Evolutionary conservation across 2,888 invertebrate species (phyloP), one percentile per base, ranked within the genome.

Genomic region (Geotrupes spiniger): DNA sequence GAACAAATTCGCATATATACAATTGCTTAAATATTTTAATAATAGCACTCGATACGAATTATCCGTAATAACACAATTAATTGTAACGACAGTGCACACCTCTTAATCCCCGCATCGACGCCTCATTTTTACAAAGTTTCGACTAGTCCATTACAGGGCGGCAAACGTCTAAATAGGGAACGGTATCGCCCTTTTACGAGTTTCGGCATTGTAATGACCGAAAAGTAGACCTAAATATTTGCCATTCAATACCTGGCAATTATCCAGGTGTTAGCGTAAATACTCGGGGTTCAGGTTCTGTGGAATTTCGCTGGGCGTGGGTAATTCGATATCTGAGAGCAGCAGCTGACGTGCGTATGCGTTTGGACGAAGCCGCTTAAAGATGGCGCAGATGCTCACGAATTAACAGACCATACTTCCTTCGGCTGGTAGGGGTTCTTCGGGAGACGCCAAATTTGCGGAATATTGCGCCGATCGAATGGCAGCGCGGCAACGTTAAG

Each of bases 321-420:
- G 33, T 33, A 33, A 33, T 33, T 33, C 33, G 33, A 33, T 33
- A 21, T 39, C 8, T 33, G 15, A 9, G 33, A 33, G 14, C 12
- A 29, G 29, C 29, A 33, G 33, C 33, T 33, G 33, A 33, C 28
- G 31, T 41, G 41, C 36, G 36, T 26, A 27, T 41, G 36, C 10
- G 33, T 38, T 36, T 29, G 44, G 44, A 29, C 26, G 17, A 36
- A 26, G 36, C 29, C 40, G 41, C 41, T 41, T 27, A 29, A n/a
- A 40, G 46, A 40, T 47, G 47, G 17, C 36, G 52, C 52, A 52
- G 52, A 52, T 52, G 52, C 46, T 49, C 37, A 31, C 46, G 27
- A 48, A 45, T 52, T 52, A 52, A 49, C 49, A 49, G 49, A 52
- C 52, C 52, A 41, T 52, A 45, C 45, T 52, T 52, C 48, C 48